A percentile compares a stretch with the other conserved stretches of the same genome.
phyloP scores from a whole-genome alignment of 2,797 vertebrate species.

The Hyperoplus immaculatus region DNA sequence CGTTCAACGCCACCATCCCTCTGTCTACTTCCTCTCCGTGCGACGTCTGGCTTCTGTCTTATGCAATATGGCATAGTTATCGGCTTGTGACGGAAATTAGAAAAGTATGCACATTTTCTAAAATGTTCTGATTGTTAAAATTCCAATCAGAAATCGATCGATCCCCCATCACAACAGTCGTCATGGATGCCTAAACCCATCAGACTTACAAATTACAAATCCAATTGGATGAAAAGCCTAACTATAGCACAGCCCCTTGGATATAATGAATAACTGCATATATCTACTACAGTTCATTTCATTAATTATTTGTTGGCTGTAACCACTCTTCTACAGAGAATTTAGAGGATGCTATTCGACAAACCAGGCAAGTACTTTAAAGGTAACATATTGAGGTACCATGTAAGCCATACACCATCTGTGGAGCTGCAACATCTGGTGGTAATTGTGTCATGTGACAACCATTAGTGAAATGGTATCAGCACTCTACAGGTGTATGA shows the following conservation, averaged over 20 bases:
- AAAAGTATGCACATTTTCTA: neutral
- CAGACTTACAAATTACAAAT: constrained; percentile 19
- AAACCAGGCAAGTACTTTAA: neutral
- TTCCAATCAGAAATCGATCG: constrained; percentile 19
- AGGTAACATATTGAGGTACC: neutral
- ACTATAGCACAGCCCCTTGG: neutral
- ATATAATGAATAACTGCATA: neutral
- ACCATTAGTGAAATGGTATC: neutral
- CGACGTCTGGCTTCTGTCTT: neutral
- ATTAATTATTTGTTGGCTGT: neutral
- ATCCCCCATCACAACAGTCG: constrained; percentile 17
- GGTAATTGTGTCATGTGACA: neutral
- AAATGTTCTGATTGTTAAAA: constrained; percentile 21
- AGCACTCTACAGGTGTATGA: neutral
- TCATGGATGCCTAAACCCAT: constrained; percentile 36
- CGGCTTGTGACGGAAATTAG: neutral
- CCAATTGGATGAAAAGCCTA: constrained; percentile 20
- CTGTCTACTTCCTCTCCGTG: neutral
- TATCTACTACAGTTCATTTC: neutral
- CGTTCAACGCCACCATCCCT: neutral
- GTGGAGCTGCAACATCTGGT: constrained; percentile 5
- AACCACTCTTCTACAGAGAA: neutral
- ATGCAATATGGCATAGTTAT: neutral
- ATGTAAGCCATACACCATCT: neutral
- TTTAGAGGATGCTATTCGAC: neutral